phyloP scores from a whole-genome alignment of 2,797 vertebrate genomes.

The Catharus ustulatus region DNA sequence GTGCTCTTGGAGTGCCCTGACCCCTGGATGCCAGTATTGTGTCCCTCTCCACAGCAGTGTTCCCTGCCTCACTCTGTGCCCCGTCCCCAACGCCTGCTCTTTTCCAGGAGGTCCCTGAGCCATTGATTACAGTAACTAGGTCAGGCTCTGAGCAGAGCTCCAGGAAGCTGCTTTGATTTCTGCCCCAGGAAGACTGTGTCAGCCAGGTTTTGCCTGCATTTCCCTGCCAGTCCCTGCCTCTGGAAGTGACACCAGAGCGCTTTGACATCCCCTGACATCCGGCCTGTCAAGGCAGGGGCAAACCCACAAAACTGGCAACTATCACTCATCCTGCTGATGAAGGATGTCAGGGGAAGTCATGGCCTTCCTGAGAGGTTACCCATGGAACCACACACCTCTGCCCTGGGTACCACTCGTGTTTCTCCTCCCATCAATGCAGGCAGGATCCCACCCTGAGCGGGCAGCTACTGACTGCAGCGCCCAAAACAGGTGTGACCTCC shows the following conservation, averaged over 20 bases:
- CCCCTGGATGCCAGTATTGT: background rate
- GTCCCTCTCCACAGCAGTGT: fast-evolving
- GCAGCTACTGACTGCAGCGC: background rate
- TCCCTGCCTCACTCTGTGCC: fast-evolving
- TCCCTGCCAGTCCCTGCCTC: background rate
- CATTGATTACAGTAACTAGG: background rate
- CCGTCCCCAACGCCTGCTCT: fast-evolving
- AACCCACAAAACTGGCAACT: background rate
- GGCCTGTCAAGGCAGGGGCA: background rate
- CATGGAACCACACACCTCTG: fast-evolving
- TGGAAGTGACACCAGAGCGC: background rate
- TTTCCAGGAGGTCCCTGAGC: background rate
- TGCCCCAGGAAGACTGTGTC: background rate
- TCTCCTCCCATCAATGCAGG: background rate
- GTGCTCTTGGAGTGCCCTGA: fast-evolving
- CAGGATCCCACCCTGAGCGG: fast-evolving
- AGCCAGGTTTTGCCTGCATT: background rate
- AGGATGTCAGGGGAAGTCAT: background rate
- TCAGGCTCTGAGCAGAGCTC: background rate
- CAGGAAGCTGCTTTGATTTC: slow-evolving; percentile 21
- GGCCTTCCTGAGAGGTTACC: fast-evolving
- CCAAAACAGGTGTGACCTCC: slow-evolving; percentile 31
- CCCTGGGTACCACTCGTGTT: fast-evolving
- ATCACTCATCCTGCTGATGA: background rate
- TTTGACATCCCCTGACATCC: background rate